phyloP scores from a whole-genome alignment of 2,888 invertebrate genomes.

The Epiperipatus broadwayi region DNA sequence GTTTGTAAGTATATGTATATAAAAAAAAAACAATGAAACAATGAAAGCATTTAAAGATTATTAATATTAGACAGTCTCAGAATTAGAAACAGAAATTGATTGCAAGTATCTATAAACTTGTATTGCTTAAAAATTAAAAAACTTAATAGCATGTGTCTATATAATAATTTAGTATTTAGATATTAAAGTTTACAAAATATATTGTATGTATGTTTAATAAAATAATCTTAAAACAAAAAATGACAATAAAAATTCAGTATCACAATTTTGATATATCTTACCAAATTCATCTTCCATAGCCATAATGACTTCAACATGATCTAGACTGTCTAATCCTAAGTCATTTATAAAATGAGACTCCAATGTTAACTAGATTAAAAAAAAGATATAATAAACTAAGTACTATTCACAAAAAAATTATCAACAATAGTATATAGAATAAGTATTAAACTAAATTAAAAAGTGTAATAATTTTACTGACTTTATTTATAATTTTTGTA shows the following conservation, averaged over 20 bases:
- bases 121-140: too few species aligned
- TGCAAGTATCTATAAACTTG: too few species aligned
- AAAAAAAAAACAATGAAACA: too few species aligned
- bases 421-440: neutral
- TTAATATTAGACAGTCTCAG: too few species aligned
- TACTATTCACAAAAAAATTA: slow-evolving; percentile 6
- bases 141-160: too few species aligned
- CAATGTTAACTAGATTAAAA: slow-evolving; percentile 53
- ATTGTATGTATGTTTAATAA: neutral
- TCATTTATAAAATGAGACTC: slow-evolving; percentile 94
- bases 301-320: slow-evolving; percentile 99
- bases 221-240: neutral
- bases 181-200: too few species aligned
- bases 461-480: neutral
- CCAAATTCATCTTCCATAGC: slow-evolving; percentile 99
- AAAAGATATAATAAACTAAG: slow-evolving; percentile 17
- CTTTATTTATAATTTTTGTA: slow-evolving; percentile 3
- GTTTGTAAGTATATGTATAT: too few species aligned
- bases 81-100: too few species aligned
- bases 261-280: slow-evolving; percentile 22
- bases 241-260: slow-evolving; percentile 8
- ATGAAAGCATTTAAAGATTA: too few species aligned
- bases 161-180: too few species aligned
- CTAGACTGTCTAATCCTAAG: slow-evolving; percentile 87
- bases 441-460: neutral